Evolutionary conservation across 1,140 invertebrate genomes (phyloP).

Genomic region (Pogonognathellus flavescens): DNA sequence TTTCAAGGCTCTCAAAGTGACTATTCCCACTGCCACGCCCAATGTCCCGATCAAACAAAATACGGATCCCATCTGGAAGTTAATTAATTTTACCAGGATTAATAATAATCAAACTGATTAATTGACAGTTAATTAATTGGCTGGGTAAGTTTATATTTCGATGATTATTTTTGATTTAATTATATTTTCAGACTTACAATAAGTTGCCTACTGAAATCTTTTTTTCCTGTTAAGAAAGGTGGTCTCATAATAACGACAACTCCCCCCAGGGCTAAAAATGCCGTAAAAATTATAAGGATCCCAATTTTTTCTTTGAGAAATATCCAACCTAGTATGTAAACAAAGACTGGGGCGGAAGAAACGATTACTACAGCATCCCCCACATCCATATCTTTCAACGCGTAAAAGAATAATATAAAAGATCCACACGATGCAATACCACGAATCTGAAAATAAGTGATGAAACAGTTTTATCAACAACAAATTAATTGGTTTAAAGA

Average conservation of each 20-base stretch:
- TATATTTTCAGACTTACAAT: too few species aligned
- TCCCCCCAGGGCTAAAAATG: constrained; percentile 55
- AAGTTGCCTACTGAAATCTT: not conserved
- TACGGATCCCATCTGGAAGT: constrained; percentile 32
- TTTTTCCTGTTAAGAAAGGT: constrained; percentile 8
- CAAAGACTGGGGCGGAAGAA: constrained; percentile 59
- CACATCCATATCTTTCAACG: constrained; percentile 22
- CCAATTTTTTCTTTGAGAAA: constrained; percentile 61
- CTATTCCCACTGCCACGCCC: constrained; percentile 2
- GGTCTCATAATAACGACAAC: constrained; percentile 55
- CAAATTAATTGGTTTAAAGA: too few species aligned
- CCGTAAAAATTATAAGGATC: constrained; percentile 53
- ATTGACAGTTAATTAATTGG: too few species aligned
- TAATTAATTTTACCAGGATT: too few species aligned
- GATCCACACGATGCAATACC: not conserved
- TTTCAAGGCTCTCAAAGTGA: constrained; percentile 48
- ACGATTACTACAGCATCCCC: constrained; percentile 51
- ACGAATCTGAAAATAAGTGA: too few species aligned
- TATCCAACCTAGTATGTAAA: constrained; percentile 59
- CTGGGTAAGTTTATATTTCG: too few species aligned
- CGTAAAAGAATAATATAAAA: constrained; percentile 29
- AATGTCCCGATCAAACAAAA: constrained; percentile 5
- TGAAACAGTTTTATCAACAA: too few species aligned
- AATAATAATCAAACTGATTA: too few species aligned
- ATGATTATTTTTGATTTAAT: too few species aligned